phyloP scores from a whole-genome alignment of 2,113 vertebrate species.

The Serinus canaria region DNA sequence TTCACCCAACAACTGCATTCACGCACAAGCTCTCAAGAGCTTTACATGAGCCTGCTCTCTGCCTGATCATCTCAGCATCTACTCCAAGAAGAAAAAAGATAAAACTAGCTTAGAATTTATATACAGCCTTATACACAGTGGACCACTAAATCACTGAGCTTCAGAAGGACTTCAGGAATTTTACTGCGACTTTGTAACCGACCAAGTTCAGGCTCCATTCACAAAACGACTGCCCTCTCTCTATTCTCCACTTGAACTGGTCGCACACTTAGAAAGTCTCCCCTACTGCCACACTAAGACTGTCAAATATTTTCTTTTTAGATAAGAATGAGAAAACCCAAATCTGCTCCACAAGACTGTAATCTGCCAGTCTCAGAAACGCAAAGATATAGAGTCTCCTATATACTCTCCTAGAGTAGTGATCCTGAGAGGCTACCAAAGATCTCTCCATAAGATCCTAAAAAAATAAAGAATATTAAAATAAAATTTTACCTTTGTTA shows the following conservation, averaged over 20 bases:
- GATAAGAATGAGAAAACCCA: background rate
- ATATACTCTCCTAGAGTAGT: background rate
- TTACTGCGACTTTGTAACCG: background rate
- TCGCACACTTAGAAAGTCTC: background rate
- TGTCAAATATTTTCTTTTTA: background rate
- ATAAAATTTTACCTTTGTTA: background rate
- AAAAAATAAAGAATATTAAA: background rate
- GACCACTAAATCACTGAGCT: background rate
- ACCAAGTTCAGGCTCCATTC: background rate
- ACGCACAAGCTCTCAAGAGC: background rate
- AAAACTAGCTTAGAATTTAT: background rate
- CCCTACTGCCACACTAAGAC: background rate
- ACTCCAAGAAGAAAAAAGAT: background rate
- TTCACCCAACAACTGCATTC: background rate
- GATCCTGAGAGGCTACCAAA: background rate
- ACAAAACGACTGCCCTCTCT: background rate
- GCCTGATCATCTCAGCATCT: background rate
- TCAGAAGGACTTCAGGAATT: background rate
- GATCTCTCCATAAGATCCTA: background rate
- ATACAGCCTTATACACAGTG: fast-evolving
- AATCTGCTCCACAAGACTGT: background rate
- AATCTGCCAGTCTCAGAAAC: background rate
- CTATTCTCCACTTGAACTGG: fast-evolving
- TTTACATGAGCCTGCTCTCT: background rate
- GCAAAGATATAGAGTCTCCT: background rate